These are phyloP conservation scores for Buceros bicornis DNA, from an alignment of 2,797 vertebrate species.

Conservation along the genomic window DNA sequence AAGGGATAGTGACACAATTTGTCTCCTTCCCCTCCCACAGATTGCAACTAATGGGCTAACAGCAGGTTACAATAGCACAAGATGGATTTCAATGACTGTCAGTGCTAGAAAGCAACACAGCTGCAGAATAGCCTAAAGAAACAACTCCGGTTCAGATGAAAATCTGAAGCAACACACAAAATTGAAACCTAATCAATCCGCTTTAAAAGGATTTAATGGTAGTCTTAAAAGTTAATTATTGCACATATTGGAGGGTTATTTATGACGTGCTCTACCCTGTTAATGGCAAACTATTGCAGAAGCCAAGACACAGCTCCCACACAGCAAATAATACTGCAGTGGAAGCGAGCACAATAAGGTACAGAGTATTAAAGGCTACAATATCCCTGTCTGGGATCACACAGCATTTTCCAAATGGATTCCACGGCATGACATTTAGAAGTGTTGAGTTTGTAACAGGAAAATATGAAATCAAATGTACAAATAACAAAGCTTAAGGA, in stretches of 20 bases:
- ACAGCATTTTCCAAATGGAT: background rate
- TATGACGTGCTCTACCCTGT: background rate
- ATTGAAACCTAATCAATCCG: conserved; percentile 58
- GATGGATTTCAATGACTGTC: conserved; percentile 71
- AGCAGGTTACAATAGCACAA: conserved; percentile 79
- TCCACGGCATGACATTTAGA: background rate
- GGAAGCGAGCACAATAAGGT: background rate
- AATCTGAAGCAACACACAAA: conserved; percentile 40
- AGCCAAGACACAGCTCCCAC: background rate
- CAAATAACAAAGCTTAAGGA: background rate
- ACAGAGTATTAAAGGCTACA: background rate
- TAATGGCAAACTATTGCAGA: background rate
- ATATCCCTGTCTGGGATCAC: background rate
- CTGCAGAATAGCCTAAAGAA: conserved; percentile 64
- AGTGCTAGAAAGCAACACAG: conserved; percentile 48
- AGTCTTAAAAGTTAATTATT: conserved; percentile 53
- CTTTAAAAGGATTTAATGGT: conserved; percentile 32
- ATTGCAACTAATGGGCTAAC: conserved; percentile 88
- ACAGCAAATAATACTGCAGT: background rate
- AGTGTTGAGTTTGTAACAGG: background rate
- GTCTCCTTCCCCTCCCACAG: conserved; percentile 92
- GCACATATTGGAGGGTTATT: conserved; percentile 35
- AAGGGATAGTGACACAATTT: conserved; percentile 94
- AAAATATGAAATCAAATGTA: background rate
- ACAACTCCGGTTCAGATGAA: conserved; percentile 56